A percentile compares a stretch with the other conserved stretches of the same genome.
These are phyloP conservation scores for Agonopterix arenella DNA, from an alignment of 2,888 invertebrate genomes.

Conservation along the genomic window DNA sequence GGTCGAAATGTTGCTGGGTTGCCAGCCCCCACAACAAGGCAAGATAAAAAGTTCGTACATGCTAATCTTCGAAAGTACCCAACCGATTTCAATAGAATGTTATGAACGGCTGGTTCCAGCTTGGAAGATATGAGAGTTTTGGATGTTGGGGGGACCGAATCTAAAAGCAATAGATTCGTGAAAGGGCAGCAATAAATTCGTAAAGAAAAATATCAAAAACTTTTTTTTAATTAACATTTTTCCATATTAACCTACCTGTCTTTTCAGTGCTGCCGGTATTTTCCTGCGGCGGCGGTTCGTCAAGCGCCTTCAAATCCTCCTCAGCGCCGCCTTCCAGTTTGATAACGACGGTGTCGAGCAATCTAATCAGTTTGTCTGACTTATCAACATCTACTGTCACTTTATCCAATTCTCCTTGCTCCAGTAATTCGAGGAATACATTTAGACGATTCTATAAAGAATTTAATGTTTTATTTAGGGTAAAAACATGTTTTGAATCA, in stretches of 20 bases:
- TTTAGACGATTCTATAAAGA: conserved; percentile 85
- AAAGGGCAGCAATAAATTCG: no score
- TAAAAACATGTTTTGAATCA: no score
- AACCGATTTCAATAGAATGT: no score
- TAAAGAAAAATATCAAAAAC: no score
- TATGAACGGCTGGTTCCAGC: no score
- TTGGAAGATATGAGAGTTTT: no score
- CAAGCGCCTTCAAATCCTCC: conserved; percentile 91
- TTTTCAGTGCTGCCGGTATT: conserved; percentile 39
- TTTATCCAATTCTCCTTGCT: conserved; percentile 83
- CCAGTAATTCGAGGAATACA: conserved; percentile 91
- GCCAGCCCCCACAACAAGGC: no score
- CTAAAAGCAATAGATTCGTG: no score
- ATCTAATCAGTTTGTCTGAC: conserved; percentile 86
- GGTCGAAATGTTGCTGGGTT: no score
- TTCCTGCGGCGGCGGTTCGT: conserved; percentile 74
- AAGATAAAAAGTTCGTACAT: no score
- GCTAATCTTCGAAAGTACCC: no score
- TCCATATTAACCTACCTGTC: conserved; percentile 26
- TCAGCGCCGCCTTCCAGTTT: conserved; percentile 95
- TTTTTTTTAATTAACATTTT: background rate
- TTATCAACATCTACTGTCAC: conserved; percentile 92
- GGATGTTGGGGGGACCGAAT: no score
- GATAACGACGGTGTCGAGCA: conserved; percentile 97
- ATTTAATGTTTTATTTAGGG: background rate